Base-by-base conservation (phyloP, 1,140 invertebrate species). In the Drosophila arawakana region DNA sequence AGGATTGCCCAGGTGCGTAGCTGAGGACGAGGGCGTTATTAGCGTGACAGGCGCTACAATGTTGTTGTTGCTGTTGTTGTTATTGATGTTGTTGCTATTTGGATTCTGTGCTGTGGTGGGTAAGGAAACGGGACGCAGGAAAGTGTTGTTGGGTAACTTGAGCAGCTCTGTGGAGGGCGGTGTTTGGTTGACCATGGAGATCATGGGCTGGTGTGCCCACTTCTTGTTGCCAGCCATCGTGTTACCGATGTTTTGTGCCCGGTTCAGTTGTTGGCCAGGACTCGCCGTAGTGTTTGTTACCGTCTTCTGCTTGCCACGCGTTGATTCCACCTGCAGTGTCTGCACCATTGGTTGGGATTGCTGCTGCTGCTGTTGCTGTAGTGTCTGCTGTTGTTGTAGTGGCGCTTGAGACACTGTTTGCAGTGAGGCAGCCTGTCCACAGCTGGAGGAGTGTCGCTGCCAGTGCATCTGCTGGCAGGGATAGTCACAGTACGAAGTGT, bases 401-500 rank as follows among this genome's bases (percentile, higher is more conserved):
- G 10, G 41, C 10, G 10, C 8, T 1, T n/a, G 30, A 2, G 46
- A n/a, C 13, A 58, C 30, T 9, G 41, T 5, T 8, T 68, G 39
- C 35, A 72, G 25, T 6, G 73, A 72, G 7, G 62, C 15, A 5
- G 47, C 62, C 41, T 78, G 37, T 21, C 71, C 39, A 59, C 91
- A 92, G 83, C 93, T 72, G 41, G 54, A 5, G 3, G 82, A 94
- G 84, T 96, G 96, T 8, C 91, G 90, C 0, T 93, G 63, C 96
- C 96, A 96, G 90, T 96, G 95, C 73, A 94, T 93, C 62, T 95
- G 93, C 90, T 97, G 97, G 82, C 97, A 98, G 3, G 95, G 93
- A 91, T 97, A 96, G 93, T 96, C 96, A 92, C 97, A 98, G 91
- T 98, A 98, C 37, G 97, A 96, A 0, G 97, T 98, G 93, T 98